Evolutionary conservation across 2,113 vertebrate species (phyloP).

Genomic region (Vombatus ursinus): DNA sequence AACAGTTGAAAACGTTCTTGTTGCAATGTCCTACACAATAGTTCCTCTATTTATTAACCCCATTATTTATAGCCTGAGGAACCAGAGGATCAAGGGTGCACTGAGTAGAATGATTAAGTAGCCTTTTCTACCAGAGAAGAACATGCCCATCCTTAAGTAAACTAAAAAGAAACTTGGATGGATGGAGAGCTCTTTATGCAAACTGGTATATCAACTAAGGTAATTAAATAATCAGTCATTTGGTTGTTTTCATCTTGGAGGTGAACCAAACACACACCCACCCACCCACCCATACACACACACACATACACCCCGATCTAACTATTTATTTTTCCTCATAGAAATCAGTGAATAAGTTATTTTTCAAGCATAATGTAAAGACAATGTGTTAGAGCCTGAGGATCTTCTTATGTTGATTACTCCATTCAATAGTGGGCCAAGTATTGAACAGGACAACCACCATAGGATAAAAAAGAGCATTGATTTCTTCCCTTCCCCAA

Average conservation of each 20-base stretch:
- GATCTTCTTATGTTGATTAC: not conserved
- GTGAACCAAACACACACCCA: not conserved
- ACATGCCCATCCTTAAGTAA: not conserved
- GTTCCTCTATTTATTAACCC: not conserved
- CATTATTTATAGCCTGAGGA: not conserved
- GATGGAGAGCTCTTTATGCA: not conserved
- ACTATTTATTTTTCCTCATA: not conserved
- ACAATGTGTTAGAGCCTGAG: not conserved
- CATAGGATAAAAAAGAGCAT: not conserved
- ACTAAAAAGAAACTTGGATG: not conserved
- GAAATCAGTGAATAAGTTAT: not conserved
- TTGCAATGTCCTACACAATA: no score
- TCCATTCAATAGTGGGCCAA: not conserved
- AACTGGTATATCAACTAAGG: not conserved
- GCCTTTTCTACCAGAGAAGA: not conserved
- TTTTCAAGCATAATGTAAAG: not conserved
- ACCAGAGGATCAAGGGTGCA: not conserved
- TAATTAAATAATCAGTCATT: not conserved
- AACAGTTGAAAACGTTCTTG: no score
- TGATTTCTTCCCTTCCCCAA: not conserved
- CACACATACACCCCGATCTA: no score
- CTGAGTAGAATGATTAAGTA: not conserved
- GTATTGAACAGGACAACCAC: not conserved
- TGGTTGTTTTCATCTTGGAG: not conserved
- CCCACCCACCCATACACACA: no score